These are phyloP conservation scores for Tichodroma muraria DNA, from an alignment of 2,113 vertebrate species.

Conservation along the genomic window DNA sequence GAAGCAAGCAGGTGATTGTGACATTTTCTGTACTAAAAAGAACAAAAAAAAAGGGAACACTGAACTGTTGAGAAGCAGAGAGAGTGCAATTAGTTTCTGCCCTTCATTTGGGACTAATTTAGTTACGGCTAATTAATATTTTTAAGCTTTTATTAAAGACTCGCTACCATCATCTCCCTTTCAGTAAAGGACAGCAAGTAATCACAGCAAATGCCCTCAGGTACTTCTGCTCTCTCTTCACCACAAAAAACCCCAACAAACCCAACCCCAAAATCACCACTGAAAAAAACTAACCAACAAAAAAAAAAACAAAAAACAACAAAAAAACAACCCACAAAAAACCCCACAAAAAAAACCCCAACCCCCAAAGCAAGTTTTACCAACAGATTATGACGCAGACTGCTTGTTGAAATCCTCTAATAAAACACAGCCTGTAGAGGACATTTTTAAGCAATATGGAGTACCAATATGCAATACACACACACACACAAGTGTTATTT, in stretches of 20 bases:
- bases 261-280: not conserved
- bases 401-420: not conserved
- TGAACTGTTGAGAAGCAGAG: not conserved
- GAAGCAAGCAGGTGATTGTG: not conserved
- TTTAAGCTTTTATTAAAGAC: not conserved
- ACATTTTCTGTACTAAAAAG: not conserved
- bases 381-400: not conserved
- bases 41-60: not conserved
- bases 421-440: not conserved
- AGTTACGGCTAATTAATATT: not conserved
- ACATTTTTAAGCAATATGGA: not conserved
- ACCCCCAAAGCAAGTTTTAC: not conserved
- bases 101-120: not conserved
- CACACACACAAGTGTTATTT: not conserved
- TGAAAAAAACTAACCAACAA: not conserved
- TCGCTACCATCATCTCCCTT: not conserved
- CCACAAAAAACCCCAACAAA: not conserved
- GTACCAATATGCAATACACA: not conserved
- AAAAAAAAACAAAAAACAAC: not conserved
- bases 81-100: not conserved
- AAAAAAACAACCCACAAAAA: not conserved
- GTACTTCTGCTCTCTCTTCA: not conserved
- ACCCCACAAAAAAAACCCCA: not conserved
- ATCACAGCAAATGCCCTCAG: not conserved
- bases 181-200: not conserved